phyloP scores from a whole-genome alignment of 2,113 vertebrate species.

The Cynocephalus volans region DNA sequence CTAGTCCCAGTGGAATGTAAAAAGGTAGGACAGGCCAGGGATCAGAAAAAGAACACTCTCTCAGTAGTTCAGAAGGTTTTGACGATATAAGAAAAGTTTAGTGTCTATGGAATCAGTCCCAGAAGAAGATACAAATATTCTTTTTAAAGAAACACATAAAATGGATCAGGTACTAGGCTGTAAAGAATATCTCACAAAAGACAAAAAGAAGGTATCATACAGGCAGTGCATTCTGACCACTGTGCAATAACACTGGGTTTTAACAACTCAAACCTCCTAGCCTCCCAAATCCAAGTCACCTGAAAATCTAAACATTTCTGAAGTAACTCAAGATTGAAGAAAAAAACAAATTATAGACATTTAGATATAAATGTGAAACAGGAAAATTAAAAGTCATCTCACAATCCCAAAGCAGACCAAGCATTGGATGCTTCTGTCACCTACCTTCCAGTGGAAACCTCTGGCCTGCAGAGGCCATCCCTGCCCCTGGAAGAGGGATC shows the following conservation, averaged over 20 bases:
- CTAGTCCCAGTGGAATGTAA: background rate
- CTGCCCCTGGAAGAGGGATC: background rate
- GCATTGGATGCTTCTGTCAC: background rate
- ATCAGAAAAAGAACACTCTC: background rate
- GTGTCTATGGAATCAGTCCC: background rate
- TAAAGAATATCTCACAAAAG: slow-evolving; percentile 59
- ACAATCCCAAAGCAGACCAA: slow-evolving; percentile 15
- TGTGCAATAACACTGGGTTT: background rate
- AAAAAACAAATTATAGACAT: background rate
- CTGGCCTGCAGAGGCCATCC: background rate
- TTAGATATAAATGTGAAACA: slow-evolving; percentile 47
- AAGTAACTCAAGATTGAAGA: background rate
- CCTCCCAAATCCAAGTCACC: slow-evolving; percentile 48
- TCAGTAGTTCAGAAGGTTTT: background rate
- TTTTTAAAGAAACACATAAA: slow-evolving; percentile 55
- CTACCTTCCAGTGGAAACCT: background rate
- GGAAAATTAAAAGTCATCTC: slow-evolving; percentile 36
- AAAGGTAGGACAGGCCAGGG: background rate
- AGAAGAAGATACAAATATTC: slow-evolving; percentile 22
- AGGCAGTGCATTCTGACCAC: background rate
- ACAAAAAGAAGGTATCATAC: slow-evolving; percentile 46
- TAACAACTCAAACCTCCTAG: slow-evolving; percentile 17
- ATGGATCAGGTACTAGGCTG: background rate
- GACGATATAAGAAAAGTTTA: background rate
- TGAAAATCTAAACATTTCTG: slow-evolving; percentile 39